phyloP scores from a whole-genome alignment of 2,113 vertebrate species.

The Scomber japonicus region DNA sequence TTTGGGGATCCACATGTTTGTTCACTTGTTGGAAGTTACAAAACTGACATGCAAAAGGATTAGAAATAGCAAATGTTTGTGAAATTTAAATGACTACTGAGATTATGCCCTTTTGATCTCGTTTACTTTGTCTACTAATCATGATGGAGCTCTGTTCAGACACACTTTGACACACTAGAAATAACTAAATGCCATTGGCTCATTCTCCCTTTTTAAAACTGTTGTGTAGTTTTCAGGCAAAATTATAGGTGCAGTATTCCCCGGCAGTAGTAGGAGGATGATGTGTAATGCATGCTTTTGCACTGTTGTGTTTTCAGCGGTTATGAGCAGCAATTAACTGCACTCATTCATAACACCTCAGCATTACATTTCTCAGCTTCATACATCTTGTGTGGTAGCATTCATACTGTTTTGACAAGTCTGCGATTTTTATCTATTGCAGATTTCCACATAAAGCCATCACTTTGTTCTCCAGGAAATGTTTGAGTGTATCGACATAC shows the following conservation, averaged over 20 bases:
- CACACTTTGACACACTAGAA: not conserved
- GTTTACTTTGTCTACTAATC: not conserved
- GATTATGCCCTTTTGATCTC: not conserved
- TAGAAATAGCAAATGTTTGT: too few relatives aligned
- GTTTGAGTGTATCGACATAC: not conserved
- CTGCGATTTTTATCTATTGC: not conserved
- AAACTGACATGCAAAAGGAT: too few relatives aligned
- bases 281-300: constrained; percentile 21
- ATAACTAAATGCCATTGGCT: not conserved
- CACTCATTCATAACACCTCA: not conserved
- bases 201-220: not conserved
- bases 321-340: not conserved
- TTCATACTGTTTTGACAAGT: not conserved
- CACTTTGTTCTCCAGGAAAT: not conserved
- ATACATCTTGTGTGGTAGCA: too few relatives aligned
- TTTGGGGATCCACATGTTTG: not conserved
- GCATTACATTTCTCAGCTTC: too few relatives aligned
- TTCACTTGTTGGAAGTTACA: too few relatives aligned
- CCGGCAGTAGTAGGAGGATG: constrained; percentile 7
- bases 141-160: not conserved
- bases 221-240: not conserved
- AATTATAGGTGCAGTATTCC: constrained; percentile 15
- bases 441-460: not conserved
- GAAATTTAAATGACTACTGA: too few relatives aligned
- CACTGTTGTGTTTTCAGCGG: constrained; percentile 5